Evolutionary conservation across 2,797 vertebrate genomes (phyloP), one percentile per base, ranked within the genome.

Genomic region (Syngnathus acus): DNA sequence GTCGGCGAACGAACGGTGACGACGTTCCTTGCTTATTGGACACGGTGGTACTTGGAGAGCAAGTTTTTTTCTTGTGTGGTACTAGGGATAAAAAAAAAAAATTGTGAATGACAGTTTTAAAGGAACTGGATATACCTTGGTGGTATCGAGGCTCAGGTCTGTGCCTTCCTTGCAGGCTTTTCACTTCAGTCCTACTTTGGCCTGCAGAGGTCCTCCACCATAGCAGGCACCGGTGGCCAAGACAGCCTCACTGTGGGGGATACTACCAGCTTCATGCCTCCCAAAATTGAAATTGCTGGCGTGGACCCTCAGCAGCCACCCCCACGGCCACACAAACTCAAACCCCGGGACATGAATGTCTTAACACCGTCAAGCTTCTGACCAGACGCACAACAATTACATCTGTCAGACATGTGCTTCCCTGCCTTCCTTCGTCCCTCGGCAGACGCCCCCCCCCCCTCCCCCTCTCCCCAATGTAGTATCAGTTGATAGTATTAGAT

Each of bases 341-440:
- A 95, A 86, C 94, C 94, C 64, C 92, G 94, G 65, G 96, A 98
- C 85, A 88, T 98, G 91, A 99, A 98, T 2, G 94, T 95, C 76
- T 92, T 99, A 67, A 95, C 94, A 16, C 96, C 95, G 54, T 95
- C 95, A 0, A 95, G 96, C 23, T 99, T 98, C 89, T 99, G 92
- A 93, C 39, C 66, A 66, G 32, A 65, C 48, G 66, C 60, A 39
- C 38, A 45, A 47, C 32, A 57, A 59, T 74, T 69, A 57, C 71
- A 75, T n/a, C 68, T 64, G 67, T 55, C 9, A 51, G 50, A 51
- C 21, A 42, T 64, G 67, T 74, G 1, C 60, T 62, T 68, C 53
- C 65, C 45, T 48, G 23, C 19, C 65, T 65, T 72, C 67, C 67
- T 74, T 43, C 54, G 19, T 70, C 69, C 68, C 65, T 65, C 40